phyloP scores from a whole-genome alignment of 2,888 invertebrate species.

The Sepiola atlantica region DNA sequence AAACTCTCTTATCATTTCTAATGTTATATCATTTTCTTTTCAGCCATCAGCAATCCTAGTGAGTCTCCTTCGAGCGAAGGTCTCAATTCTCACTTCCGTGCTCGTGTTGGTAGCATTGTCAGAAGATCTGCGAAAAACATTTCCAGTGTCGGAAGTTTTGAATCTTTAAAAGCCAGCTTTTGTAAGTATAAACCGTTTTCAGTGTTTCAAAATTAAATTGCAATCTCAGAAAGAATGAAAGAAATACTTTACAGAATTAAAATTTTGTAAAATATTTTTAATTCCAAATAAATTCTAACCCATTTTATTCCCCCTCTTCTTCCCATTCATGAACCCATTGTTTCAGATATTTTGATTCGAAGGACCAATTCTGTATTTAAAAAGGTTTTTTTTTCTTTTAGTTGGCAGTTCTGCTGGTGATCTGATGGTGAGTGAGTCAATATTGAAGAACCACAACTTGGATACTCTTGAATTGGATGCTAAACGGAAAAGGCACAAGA shows the following conservation, averaged over 20 bases:
- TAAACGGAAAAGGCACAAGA: constrained; percentile 72
- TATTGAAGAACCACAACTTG: constrained; percentile 57
- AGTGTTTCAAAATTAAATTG: not conserved
- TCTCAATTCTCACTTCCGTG: constrained; percentile 77
- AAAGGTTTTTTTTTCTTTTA: constrained; percentile 65
- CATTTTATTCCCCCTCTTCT: not conserved
- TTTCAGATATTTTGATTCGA: not conserved
- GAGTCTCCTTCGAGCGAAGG: constrained; percentile 5
- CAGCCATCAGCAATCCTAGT: constrained; percentile 12
- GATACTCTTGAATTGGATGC: constrained; percentile 50
- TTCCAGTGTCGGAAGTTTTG: constrained; percentile 57
- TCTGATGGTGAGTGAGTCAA: constrained; percentile 75
- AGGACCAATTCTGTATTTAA: not conserved
- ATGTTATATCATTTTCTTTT: not conserved
- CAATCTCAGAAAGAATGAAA: not conserved
- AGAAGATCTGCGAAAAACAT: constrained; percentile 76
- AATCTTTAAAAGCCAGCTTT: constrained; percentile 63
- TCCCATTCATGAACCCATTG: not conserved
- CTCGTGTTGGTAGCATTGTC: constrained; percentile 81
- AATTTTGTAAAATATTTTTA: constrained; percentile 4
- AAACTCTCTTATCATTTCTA: not conserved
- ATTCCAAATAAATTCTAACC: not conserved
- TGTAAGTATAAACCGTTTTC: constrained; percentile 55
- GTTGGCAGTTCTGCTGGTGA: constrained; percentile 78
- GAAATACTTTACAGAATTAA: not conserved